Evolutionary conservation across 2,888 invertebrate genomes (phyloP).

Genomic region (Trimorus sp.): DNA sequence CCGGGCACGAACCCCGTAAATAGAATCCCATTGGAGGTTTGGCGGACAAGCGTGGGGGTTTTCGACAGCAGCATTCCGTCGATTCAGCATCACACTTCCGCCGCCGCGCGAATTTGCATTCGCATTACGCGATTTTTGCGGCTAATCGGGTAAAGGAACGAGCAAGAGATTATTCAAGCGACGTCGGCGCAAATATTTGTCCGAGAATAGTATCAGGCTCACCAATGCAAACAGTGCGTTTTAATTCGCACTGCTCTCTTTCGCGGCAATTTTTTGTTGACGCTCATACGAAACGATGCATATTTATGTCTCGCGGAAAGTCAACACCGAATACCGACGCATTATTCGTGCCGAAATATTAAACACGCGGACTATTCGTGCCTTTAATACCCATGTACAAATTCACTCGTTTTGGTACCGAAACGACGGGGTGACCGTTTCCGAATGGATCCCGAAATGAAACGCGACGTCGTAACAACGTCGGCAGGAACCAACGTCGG

Average conservation of each 20-base stretch:
- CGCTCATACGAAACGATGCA: slow-evolving; percentile 33
- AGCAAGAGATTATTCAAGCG: slow-evolving; percentile 28
- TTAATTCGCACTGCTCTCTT: slow-evolving; percentile 42
- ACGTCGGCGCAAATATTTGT: slow-evolving; percentile 54
- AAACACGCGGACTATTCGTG: slow-evolving; percentile 29
- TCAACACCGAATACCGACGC: slow-evolving; percentile 42
- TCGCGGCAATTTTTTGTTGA: slow-evolving; percentile 48
- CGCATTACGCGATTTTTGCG: slow-evolving; percentile 21
- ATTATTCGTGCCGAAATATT: slow-evolving; percentile 39
- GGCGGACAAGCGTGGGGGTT: too few species aligned
- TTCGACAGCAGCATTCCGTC: slow-evolving; percentile 1
- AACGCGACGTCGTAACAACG: too few species aligned
- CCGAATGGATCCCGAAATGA: too few species aligned
- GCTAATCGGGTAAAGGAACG: slow-evolving; percentile 7
- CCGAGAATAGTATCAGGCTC: slow-evolving; percentile 42
- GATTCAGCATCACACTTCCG: slow-evolving; percentile 42
- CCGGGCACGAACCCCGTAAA: slow-evolving; percentile 78
- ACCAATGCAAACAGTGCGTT: slow-evolving; percentile 40
- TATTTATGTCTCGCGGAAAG: slow-evolving; percentile 43
- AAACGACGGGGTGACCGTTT: too few species aligned
- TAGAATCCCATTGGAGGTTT: slow-evolving; percentile 80
- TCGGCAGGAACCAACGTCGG: too few species aligned
- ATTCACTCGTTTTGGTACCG: too few species aligned
- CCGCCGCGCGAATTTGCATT: slow-evolving; percentile 10
- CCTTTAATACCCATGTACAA: too few species aligned